Conservation (phyloP, 2,888 invertebrate species). For the Cataglyphis cursor region DNA sequence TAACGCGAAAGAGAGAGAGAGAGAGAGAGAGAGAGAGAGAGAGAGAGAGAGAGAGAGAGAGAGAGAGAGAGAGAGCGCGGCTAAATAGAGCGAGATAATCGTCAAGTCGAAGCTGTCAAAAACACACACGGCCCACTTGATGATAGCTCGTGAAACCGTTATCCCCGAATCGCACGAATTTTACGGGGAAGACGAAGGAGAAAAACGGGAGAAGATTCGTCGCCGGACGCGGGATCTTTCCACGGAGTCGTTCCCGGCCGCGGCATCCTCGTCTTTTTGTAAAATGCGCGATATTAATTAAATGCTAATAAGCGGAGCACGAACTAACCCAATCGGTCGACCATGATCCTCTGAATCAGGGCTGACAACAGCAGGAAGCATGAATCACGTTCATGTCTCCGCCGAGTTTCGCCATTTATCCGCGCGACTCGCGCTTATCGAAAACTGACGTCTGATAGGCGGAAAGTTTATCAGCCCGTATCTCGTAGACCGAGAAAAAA, state of each 20-base stretch:
- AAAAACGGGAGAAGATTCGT: background rate
- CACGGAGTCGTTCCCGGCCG: background rate
- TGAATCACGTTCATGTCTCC: constrained; percentile 80
- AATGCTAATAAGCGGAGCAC: constrained; percentile 76
- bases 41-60: background rate
- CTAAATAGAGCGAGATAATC: background rate
- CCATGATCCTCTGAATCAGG: constrained; percentile 87
- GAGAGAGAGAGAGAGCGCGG: background rate
- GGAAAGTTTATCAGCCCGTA: no score
- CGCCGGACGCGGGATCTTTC: background rate
- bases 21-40: background rate
- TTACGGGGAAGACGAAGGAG: background rate
- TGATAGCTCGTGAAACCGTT: constrained; percentile 62
- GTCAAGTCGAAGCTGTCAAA: constrained; percentile 78
- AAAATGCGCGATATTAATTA: constrained; percentile 69
- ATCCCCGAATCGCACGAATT: constrained; percentile 29
- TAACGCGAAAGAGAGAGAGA: background rate
- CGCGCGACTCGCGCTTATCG: background rate
- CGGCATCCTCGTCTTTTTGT: background rate
- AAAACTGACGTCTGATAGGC: background rate
- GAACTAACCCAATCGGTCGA: constrained; percentile 89
- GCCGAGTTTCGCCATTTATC: constrained; percentile 53
- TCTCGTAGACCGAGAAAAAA: no score
- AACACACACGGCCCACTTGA: constrained; percentile 68
- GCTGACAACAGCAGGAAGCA: constrained; percentile 84